These are phyloP conservation scores for Alosa sapidissima DNA, from an alignment of 2,797 vertebrate species.

Conservation along the genomic window DNA sequence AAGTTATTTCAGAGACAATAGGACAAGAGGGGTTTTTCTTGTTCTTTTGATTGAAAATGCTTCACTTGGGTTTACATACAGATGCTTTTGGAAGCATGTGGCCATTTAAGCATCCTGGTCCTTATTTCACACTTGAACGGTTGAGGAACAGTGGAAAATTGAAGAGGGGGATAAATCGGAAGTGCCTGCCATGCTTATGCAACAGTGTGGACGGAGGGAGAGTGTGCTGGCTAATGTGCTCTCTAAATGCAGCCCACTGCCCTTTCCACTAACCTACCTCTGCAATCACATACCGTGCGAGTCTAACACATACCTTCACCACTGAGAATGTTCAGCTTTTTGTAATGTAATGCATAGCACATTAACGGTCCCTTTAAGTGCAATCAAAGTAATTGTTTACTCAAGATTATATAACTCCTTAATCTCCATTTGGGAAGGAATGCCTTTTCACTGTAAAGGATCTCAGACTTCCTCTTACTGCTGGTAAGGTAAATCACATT, in stretches of 20 bases:
- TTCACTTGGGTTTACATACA: not conserved
- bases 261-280: not conserved
- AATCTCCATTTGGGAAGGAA: conserved; percentile 28
- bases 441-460: conserved; percentile 21
- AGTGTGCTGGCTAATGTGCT: not conserved
- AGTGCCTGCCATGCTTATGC: not conserved
- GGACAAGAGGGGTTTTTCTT: not conserved
- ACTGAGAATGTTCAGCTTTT: not conserved
- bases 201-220: not conserved
- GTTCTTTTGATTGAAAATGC: not conserved
- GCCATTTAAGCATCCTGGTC: not conserved
- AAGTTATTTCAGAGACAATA: not conserved
- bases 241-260: not conserved
- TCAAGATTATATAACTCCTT: conserved; percentile 13
- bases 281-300: conserved; percentile 3
- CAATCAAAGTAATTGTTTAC: conserved; percentile 28
- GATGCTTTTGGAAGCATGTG: not conserved
- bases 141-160: not conserved
- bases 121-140: not conserved
- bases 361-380: conserved; percentile 8
- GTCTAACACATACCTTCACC: conserved; percentile 3
- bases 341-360: not conserved
- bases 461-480: conserved; percentile 26
- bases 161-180: not conserved
- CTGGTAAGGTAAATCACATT: conserved; percentile 19